phyloP scores from a whole-genome alignment of 2,113 vertebrate species.

The Nettapus auritus region DNA sequence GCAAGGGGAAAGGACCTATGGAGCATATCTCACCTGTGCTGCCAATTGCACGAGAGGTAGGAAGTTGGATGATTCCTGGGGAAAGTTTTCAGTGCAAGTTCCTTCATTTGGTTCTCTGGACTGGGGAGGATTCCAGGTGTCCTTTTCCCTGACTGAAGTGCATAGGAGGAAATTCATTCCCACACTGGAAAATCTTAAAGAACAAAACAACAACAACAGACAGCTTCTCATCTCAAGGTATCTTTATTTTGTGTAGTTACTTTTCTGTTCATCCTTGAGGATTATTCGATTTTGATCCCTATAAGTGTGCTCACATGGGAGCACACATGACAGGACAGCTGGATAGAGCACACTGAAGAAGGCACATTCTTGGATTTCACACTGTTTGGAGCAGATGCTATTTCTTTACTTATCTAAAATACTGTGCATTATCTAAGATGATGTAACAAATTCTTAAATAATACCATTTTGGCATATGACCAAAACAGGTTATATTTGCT shows the following conservation, averaged over 20 bases:
- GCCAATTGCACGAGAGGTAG: not conserved
- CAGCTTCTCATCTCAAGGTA: not conserved
- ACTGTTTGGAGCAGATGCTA: not conserved
- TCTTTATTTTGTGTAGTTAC: accelerated
- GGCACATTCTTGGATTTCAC: accelerated
- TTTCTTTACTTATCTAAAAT: not conserved
- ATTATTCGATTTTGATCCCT: not conserved
- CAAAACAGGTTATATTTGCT: not conserved
- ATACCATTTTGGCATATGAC: not conserved
- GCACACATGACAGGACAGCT: not conserved
- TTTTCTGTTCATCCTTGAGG: not conserved
- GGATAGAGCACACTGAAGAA: not conserved
- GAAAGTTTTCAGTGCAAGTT: not conserved
- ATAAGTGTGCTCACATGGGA: not conserved
- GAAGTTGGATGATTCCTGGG: not conserved
- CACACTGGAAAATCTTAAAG: not conserved
- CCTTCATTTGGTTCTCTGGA: not conserved
- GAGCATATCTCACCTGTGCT: not conserved
- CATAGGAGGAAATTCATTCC: not conserved
- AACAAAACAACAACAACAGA: not conserved
- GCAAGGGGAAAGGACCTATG: not conserved
- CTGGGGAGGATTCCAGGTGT: not conserved
- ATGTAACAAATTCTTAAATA: not conserved
- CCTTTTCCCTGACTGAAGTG: not conserved
- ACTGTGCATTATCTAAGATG: not conserved